These are phyloP conservation scores for Hetaerina titia DNA, from an alignment of 2,888 invertebrate genomes.

Conservation along the genomic window DNA sequence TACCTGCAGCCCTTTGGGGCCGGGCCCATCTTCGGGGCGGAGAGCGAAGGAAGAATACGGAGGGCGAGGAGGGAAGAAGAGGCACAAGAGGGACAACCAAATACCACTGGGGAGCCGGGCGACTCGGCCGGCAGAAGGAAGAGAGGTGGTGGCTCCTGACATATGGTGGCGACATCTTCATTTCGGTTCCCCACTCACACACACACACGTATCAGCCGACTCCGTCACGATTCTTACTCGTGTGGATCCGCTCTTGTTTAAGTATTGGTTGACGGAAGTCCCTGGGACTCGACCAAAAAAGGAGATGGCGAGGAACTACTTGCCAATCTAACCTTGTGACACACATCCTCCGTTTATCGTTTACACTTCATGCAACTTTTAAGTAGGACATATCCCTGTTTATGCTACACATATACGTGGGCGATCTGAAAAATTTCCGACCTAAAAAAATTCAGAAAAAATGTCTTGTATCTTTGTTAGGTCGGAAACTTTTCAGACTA, in stretches of 20 bases:
- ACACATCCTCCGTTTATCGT: no score
- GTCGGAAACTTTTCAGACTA: no score
- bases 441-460: no score
- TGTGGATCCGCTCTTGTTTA: not conserved
- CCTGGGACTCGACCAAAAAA: not conserved
- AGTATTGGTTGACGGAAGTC: not conserved
- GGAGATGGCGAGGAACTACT: not conserved
- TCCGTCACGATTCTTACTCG: not conserved
- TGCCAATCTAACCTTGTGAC: no score
- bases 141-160: not conserved
- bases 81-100: not conserved
- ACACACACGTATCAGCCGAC: not conserved
- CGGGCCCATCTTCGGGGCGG: not conserved
- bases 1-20: slow-evolving; percentile 6
- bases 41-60: no score
- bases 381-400: no score
- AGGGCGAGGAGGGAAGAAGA: not conserved
- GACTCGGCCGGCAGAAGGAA: not conserved
- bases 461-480: no score
- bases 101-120: not conserved
- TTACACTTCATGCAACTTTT: no score
- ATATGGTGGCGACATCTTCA: slow-evolving; percentile 27
- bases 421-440: no score
- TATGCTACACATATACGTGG: no score
- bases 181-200: not conserved